Evolutionary conservation across 1,140 invertebrate species (phyloP).

Genomic region (Drosophila micromelanica): DNA sequence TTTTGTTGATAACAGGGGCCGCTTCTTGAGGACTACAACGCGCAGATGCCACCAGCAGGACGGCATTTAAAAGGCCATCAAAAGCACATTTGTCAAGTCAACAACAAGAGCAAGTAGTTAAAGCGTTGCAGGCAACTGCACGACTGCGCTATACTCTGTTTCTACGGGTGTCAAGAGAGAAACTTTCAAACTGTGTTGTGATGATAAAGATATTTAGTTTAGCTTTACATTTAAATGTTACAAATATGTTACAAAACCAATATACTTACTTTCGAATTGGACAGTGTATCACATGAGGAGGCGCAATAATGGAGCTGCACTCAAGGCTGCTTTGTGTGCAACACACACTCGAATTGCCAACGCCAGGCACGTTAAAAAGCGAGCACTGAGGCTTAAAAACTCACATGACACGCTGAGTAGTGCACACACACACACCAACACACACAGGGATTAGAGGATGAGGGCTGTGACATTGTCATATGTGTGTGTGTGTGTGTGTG

Average conservation of each 20-base stretch:
- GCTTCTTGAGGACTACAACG: slow-evolving; percentile 15
- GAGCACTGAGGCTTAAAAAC: slow-evolving; percentile 58
- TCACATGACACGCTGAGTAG: slow-evolving; percentile 25
- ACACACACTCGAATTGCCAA: slow-evolving; percentile 39
- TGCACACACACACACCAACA: background rate
- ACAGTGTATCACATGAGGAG: background rate
- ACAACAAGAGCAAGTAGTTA: slow-evolving; percentile 13
- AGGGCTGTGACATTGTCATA: slow-evolving; percentile 29
- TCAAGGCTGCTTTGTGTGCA: slow-evolving; percentile 57
- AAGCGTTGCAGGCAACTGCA: background rate
- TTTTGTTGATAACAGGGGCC: background rate
- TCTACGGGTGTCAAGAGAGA: background rate
- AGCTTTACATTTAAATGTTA: background rate
- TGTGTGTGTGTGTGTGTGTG: background rate
- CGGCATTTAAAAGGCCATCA: slow-evolving; percentile 68
- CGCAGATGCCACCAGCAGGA: slow-evolving; percentile 27
- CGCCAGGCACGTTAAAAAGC: slow-evolving; percentile 50
- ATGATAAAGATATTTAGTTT: background rate
- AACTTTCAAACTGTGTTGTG: background rate
- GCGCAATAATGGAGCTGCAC: slow-evolving; percentile 50
- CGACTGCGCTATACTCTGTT: background rate
- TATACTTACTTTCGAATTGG: background rate
- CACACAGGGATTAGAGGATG: slow-evolving; percentile 16
- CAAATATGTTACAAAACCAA: no score
- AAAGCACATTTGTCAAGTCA: slow-evolving; percentile 67